These are phyloP conservation scores for Sinocyclocheilus grahami DNA, from an alignment of 2,113 vertebrate genomes.

Conservation along the genomic window DNA sequence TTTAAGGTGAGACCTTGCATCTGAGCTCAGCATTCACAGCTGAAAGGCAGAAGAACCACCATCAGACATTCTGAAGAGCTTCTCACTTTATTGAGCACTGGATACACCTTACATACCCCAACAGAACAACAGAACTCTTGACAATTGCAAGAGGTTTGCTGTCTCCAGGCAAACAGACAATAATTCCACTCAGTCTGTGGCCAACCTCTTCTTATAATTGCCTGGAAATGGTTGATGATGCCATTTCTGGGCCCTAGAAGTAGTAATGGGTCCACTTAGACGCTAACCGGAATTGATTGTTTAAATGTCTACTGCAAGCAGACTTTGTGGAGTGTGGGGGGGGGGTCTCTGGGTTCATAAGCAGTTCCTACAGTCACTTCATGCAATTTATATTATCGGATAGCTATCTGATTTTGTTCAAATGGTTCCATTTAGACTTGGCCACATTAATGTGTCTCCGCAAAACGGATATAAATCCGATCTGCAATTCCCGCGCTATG, in stretches of 20 bases:
- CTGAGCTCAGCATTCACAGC: conserved; percentile 39
- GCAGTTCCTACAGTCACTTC: not conserved
- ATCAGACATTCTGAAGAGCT: conserved; percentile 17
- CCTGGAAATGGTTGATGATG: conserved; percentile 28
- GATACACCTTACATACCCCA: not conserved
- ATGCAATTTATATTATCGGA: no score
- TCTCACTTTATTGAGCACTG: not conserved
- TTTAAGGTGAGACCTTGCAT: conserved; percentile 37
- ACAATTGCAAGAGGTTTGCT: conserved; percentile 6
- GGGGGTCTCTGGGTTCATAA: conserved; percentile 19
- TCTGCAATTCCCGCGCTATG: no score
- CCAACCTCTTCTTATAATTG: conserved; percentile 18
- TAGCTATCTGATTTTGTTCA: no score
- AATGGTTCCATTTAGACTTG: no score
- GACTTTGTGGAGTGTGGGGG: conserved; percentile 35
- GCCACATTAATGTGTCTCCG: no score
- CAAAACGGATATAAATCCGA: no score
- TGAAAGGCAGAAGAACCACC: not conserved
- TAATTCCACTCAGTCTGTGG: conserved; percentile 31
- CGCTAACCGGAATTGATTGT: conserved; percentile 49
- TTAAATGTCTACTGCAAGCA: conserved; percentile 45
- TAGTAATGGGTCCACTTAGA: conserved; percentile 48
- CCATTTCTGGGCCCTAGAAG: conserved; percentile 6
- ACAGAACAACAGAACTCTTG: not conserved
- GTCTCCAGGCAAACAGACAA: conserved; percentile 37